These are phyloP conservation scores for Seriola rivoliana DNA, from an alignment of 2,113 vertebrate species.

Conservation along the genomic window DNA sequence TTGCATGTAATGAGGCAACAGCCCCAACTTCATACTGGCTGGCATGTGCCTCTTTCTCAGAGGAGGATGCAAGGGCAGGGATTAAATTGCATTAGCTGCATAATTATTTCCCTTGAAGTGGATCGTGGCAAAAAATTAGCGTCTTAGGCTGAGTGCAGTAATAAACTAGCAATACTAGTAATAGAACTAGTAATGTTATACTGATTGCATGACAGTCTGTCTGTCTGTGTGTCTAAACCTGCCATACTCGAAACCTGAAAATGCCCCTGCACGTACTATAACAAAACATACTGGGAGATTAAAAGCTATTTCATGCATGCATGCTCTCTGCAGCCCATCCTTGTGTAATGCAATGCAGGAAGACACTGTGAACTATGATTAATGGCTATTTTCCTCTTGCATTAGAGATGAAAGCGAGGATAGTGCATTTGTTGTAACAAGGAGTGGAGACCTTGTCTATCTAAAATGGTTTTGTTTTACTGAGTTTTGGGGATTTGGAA, in stretches of 20 bases:
- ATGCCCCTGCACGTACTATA: neutral
- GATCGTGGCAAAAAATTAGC: conserved; percentile 70
- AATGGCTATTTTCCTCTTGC: conserved; percentile 68
- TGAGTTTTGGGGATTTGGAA: conserved; percentile 57
- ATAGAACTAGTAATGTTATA: neutral
- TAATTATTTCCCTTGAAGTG: conserved; percentile 79
- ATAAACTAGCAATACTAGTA: conserved; percentile 14
- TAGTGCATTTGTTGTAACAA: conserved; percentile 51
- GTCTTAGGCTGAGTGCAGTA: conserved; percentile 50
- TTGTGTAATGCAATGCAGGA: conserved; percentile 45
- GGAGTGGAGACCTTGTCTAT: conserved; percentile 50
- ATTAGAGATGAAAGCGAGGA: conserved; percentile 66
- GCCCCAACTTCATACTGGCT: conserved; percentile 59
- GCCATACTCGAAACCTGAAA: neutral
- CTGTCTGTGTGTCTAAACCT: neutral
- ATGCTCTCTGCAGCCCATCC: conserved; percentile 44
- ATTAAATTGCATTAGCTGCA: conserved; percentile 78
- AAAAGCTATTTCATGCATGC: conserved; percentile 66
- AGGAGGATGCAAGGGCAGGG: conserved; percentile 72
- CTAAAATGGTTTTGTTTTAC: conserved; percentile 60
- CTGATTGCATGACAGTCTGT: neutral
- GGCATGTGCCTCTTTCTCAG: conserved; percentile 63
- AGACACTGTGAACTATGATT: conserved; percentile 66
- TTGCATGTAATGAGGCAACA: conserved; percentile 72
- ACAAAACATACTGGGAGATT: conserved; percentile 37